A percentile compares a stretch with the other conserved stretches of the same genome.
Evolutionary conservation across 2,797 vertebrate species (phyloP).

Genomic region (Sebastes steindachneri): DNA sequence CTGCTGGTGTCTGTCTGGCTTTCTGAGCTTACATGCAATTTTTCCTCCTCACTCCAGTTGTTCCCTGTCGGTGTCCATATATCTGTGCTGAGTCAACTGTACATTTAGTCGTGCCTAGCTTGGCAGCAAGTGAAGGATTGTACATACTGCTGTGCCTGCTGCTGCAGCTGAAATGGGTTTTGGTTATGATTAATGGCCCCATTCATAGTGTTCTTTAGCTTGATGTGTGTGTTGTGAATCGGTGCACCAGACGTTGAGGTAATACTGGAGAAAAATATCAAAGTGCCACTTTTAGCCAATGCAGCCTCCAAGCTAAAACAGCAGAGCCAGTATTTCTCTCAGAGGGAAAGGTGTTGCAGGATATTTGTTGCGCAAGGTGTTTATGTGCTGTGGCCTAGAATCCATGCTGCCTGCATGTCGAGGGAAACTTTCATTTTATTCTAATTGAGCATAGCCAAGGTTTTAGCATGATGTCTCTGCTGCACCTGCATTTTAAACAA

Average conservation of each 20-base stretch:
- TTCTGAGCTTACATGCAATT: neutral
- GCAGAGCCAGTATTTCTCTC: neutral
- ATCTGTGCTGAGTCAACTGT: conserved; percentile 33
- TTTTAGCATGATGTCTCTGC: neutral
- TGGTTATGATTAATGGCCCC: conserved; percentile 43
- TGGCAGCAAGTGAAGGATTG: conserved; percentile 16
- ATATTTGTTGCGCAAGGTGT: conserved; percentile 7
- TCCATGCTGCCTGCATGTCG: neutral
- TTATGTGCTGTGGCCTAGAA: neutral
- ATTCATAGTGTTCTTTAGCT: neutral
- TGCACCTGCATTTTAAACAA: conserved; percentile 3
- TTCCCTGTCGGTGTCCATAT: neutral
- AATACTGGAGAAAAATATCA: neutral
- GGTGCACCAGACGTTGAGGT: neutral
- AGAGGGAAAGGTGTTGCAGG: neutral
- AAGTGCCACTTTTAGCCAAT: neutral
- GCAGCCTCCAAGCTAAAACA: neutral
- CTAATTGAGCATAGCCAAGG: neutral
- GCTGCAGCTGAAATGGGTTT: conserved; percentile 23
- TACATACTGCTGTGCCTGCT: neutral
- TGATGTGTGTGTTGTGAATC: conserved; percentile 24
- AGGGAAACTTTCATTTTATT: neutral
- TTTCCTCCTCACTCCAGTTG: neutral
- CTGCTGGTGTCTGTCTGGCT: neutral
- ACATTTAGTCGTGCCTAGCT: neutral